Evolutionary conservation across 2,113 vertebrate species (phyloP).

Genomic region (Apus apus): DNA sequence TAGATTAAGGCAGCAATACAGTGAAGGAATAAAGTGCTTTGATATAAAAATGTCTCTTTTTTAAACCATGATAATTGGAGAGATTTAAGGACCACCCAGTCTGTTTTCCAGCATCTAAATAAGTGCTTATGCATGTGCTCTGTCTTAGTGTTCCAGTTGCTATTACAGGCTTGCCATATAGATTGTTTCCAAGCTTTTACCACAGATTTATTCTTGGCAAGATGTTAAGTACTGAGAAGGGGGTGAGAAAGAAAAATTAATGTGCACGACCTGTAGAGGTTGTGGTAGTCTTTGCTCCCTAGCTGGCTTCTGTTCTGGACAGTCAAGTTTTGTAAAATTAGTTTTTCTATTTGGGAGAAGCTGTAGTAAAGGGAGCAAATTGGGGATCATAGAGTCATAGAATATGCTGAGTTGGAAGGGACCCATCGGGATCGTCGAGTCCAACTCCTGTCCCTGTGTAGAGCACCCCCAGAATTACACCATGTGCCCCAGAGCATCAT

Average conservation of each 20-base stretch:
- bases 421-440: too few species aligned
- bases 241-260: not conserved
- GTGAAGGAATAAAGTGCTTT: conserved; percentile 5
- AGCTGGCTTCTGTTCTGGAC: not conserved
- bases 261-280: not conserved
- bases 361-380: not conserved
- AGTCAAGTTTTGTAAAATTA: not conserved
- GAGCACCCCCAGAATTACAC: too few species aligned
- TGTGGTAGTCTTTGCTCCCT: not conserved
- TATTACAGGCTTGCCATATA: not conserved
- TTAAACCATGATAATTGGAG: not conserved
- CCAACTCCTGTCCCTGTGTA: too few species aligned
- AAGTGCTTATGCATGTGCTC: not conserved
- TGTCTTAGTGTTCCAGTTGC: not conserved
- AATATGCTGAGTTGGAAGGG: too few species aligned
- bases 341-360: not conserved
- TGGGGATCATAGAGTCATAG: not conserved
- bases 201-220: not conserved
- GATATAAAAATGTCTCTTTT: conserved; percentile 18
- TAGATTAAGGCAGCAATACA: not conserved
- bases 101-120: not conserved
- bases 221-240: not conserved
- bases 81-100: conserved; percentile 21
- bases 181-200: not conserved
- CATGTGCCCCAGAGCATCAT: too few species aligned